phyloP scores from a whole-genome alignment of 2,888 invertebrate species.

The Euplagia quadripunctaria region DNA sequence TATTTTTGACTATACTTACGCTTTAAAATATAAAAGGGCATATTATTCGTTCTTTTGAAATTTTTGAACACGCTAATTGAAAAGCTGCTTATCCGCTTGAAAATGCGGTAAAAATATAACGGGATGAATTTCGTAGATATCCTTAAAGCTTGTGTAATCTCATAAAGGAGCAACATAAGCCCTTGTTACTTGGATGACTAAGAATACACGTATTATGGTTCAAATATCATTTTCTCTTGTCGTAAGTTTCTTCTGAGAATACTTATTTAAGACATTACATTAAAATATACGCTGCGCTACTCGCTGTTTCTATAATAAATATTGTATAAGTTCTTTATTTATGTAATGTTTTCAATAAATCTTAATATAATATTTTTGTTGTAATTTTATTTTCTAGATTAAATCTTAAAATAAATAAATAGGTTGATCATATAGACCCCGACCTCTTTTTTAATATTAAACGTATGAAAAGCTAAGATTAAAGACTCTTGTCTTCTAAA shows the following conservation, averaged over 20 bases:
- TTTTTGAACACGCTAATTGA: slow-evolving; percentile 57
- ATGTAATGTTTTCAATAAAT: no score
- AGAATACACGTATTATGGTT: slow-evolving; percentile 26
- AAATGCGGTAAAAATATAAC: slow-evolving; percentile 52
- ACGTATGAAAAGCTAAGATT: no score
- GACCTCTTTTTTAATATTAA: no score
- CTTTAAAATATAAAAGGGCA: slow-evolving; percentile 17
- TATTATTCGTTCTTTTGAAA: slow-evolving; percentile 49
- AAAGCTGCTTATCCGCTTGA: slow-evolving; percentile 55
- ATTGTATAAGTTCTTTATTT: no score
- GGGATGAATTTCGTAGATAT: slow-evolving; percentile 53
- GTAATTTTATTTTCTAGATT: no score
- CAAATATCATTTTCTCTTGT: background rate
- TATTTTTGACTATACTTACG: background rate
- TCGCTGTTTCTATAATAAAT: no score
- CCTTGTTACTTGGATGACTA: slow-evolving; percentile 52
- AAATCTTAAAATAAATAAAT: no score
- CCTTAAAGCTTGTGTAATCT: slow-evolving; percentile 57
- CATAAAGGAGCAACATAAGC: slow-evolving; percentile 49
- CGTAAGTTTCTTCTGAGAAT: background rate
- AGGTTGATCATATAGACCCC: no score
- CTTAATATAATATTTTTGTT: no score
- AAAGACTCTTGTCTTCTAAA: no score
- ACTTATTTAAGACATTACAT: background rate
- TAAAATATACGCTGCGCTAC: background rate